Evolutionary conservation across 2,797 vertebrate genomes (phyloP).

Genomic region (Dendrocincla fuliginosa): DNA sequence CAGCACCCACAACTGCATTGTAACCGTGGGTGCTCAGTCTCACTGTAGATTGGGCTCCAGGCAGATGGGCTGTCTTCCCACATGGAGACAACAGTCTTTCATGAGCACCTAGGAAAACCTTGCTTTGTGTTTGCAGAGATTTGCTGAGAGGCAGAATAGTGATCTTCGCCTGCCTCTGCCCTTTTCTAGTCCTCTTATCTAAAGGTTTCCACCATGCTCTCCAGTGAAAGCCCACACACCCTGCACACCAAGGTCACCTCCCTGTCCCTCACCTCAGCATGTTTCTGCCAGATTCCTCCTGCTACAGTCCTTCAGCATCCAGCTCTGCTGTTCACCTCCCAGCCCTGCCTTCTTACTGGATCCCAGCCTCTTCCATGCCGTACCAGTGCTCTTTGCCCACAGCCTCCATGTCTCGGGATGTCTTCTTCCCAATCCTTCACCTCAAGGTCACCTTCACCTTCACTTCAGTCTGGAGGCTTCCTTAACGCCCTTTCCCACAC

Average conservation of each 20-base stretch:
- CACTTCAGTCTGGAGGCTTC: neutral
- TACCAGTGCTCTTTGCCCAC: neutral
- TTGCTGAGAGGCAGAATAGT: neutral
- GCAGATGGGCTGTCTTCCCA: neutral
- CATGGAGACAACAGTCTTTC: neutral
- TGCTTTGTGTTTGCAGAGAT: neutral
- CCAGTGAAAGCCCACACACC: neutral
- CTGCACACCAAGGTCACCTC: rapidly evolving
- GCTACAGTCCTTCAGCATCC: neutral
- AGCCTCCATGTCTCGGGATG: neutral
- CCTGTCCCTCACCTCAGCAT: neutral
- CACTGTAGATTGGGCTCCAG: rapidly evolving
- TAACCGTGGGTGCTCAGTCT: neutral
- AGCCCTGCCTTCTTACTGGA: neutral
- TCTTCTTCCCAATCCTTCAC: neutral
- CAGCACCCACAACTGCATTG: neutral
- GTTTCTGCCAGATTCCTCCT: neutral
- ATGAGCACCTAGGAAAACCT: neutral
- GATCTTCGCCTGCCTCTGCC: neutral
- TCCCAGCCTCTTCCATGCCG: neutral
- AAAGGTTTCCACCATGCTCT: neutral
- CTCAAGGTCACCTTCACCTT: neutral
- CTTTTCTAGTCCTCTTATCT: neutral
- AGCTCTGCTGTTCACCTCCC: neutral
- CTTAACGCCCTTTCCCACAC: neutral